phyloP scores from a whole-genome alignment of 2,888 invertebrate genomes.

The Idaea biselata region DNA sequence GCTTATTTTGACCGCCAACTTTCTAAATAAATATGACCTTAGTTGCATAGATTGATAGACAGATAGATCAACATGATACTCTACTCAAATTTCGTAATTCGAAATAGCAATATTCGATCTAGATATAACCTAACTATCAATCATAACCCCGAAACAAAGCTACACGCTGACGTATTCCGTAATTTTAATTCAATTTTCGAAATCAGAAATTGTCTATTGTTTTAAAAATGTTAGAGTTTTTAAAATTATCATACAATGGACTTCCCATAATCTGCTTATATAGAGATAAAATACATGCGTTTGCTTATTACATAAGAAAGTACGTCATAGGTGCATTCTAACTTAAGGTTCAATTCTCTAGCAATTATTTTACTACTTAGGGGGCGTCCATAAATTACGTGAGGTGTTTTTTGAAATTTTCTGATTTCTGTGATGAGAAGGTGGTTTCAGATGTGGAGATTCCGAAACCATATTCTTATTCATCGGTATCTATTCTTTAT shows the following conservation, averaged over 20 bases:
- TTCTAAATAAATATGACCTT: not conserved
- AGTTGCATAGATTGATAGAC: not conserved
- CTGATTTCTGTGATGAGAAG: too few relatives aligned
- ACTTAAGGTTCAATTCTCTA: too few relatives aligned
- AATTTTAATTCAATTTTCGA: not conserved
- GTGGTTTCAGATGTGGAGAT: too few relatives aligned
- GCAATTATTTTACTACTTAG: too few relatives aligned
- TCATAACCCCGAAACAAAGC: not conserved
- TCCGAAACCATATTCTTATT: too few relatives aligned
- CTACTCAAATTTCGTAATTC: not conserved
- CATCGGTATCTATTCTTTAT: too few relatives aligned
- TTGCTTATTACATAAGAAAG: not conserved
- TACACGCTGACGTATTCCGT: not conserved
- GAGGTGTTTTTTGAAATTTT: too few relatives aligned
- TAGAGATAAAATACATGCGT: not conserved
- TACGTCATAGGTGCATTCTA: too few relatives aligned
- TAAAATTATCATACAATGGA: not conserved
- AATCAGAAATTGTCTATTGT: not conserved
- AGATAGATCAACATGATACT: not conserved
- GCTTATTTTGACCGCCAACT: not conserved
- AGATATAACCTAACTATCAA: not conserved
- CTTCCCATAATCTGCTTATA: not conserved
- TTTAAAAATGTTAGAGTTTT: not conserved
- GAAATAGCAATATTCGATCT: not conserved
- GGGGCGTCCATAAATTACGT: too few relatives aligned